Base-by-base conservation (phyloP, 2,888 invertebrate genomes). In the Tiliacea citrago region DNA sequence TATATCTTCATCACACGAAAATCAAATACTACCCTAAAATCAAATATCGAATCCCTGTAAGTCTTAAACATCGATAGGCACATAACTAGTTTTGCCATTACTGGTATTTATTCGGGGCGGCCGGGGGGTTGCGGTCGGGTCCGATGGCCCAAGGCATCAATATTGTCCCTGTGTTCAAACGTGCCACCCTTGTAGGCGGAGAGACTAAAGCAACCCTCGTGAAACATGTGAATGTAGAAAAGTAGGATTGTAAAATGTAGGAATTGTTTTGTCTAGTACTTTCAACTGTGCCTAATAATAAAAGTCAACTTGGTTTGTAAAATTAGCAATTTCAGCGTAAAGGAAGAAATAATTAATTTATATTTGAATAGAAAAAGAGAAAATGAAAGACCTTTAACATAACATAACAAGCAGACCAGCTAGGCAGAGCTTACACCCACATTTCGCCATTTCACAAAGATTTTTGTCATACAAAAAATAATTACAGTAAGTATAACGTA, bases 81-180 rank as follows among this genome's bases (percentile, higher is more conserved):
- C 58, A 80, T 88, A 89, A 88, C 86, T 87, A 88, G 87, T 88
- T 90, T 82, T 84, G 85, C 76, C 83, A 84, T 87, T 86, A 86
- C 76, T 79, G 84, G 81, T 88, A 85, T 83, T 84, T 87, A 85
- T 84, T 76, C 81, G 79, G 87, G 84, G 79, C 49, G 71, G 73
- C 57, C 58, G 75, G 74, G 66, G 39, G 72, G 69, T 72, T 89
- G 89, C 83, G 89, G 89, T 84, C 63, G 82, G 84, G 82, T 84
- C 86, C 79, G 81, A 91, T 89, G 87, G 92, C 92, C 92, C 87
- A 84, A 81, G 91, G 92, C 92, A 90, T 89, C 92, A 92, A 93
- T 92, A 93, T 91, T 91, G 91, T 91, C 92, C 89, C 88, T 88
- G 88, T 86, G 82, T 74, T 75, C 77, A 61, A 75, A 69, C 65